Conservation (phyloP, 1,140 invertebrate species). For the Neocloeon triangulifer region DNA sequence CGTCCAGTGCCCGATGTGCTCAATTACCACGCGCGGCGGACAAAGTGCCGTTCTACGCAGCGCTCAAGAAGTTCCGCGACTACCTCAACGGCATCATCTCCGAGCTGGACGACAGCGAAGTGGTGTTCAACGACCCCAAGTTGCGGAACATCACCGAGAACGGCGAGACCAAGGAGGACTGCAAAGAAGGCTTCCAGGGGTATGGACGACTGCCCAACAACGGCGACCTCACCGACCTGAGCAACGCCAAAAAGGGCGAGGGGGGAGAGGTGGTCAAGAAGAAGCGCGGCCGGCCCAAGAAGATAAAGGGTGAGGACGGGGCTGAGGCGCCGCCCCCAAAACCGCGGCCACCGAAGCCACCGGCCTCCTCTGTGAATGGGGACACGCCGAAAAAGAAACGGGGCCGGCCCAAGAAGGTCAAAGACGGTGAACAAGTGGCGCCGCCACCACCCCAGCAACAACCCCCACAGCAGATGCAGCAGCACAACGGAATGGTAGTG, state of each 20-base stretch:
- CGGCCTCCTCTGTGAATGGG: constrained; percentile 11
- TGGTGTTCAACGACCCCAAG: constrained; percentile 67
- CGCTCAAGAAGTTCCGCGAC: constrained; percentile 83
- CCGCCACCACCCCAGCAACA: no score
- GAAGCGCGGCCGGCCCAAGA: constrained; percentile 69
- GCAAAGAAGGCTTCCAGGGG: constrained; percentile 9
- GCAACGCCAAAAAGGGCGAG: constrained; percentile 23
- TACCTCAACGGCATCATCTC: constrained; percentile 78
- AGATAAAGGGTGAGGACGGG: constrained; percentile 47
- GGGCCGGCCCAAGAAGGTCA: constrained; percentile 63
- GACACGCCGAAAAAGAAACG: constrained; percentile 58
- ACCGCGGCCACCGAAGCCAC: constrained; percentile 5
- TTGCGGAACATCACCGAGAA: constrained; percentile 32
- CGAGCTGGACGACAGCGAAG: constrained; percentile 72
- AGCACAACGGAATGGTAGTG: constrained; percentile 6
- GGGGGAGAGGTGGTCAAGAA: constrained; percentile 54
- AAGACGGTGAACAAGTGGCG: constrained; percentile 25
- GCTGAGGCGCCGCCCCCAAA: constrained; percentile 25
- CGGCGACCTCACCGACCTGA: constrained; percentile 19
- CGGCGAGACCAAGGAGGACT: constrained; percentile 15
- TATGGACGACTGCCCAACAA: constrained; percentile 9
- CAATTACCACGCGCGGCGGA: constrained; percentile 85
- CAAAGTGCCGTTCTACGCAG: constrained; percentile 91
- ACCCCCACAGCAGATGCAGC: constrained; percentile 11
- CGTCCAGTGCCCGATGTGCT: constrained; percentile 85